Base-by-base conservation (phyloP, 2,797 vertebrate genomes). In the Takifugu ocellatus region DNA sequence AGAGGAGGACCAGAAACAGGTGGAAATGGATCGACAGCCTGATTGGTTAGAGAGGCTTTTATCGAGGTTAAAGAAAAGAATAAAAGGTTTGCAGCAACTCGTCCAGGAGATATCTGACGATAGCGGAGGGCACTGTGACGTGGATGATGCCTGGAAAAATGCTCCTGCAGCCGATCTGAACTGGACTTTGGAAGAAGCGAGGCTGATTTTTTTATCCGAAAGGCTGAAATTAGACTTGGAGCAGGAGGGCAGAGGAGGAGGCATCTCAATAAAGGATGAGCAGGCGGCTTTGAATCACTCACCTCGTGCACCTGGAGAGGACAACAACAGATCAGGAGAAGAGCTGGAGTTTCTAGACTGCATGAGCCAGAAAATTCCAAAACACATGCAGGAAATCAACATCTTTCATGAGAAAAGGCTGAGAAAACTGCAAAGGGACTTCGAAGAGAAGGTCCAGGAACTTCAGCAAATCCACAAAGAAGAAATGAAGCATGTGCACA, bases 401-500 rank as follows among this genome's bases (percentile, higher is more conserved):
- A 80, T 50, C 27, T 80, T 79, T 47, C 92, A 93, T 0, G 43
- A 87, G 49, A 89, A 91, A 59, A 88, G 89, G 68, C 90, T 92
- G 66, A 87, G 92, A 51, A 90, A 78, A 6, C 83, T 96, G 51
- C 93, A 97, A 71, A 76, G 68, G 0, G 90, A 90, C 54, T 96
- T 94, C 75, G 93, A 95, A 61, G 87, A 87, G 54, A 95, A 95
- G 79, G 87, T 97, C 59, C 87, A 78, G 51, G 92, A 94, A 49
- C 87, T 96, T 59, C 94, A 94, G 68, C 78, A 81, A 8, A 91
- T 96, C 73, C 95, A 97, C 0, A 77, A 92, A 39, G 91, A 95
- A 46, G 95, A 98, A 77, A 92, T 97, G 83, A 87, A 89, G 55
- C 78, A 86, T 1, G 61, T 98, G 70, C 92, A 93, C 65, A 85